Evolutionary conservation across 92 coral and sea anemone species (phyloP), one percentile per base, ranked within the genome.

Genomic region (Porites divaricata): DNA sequence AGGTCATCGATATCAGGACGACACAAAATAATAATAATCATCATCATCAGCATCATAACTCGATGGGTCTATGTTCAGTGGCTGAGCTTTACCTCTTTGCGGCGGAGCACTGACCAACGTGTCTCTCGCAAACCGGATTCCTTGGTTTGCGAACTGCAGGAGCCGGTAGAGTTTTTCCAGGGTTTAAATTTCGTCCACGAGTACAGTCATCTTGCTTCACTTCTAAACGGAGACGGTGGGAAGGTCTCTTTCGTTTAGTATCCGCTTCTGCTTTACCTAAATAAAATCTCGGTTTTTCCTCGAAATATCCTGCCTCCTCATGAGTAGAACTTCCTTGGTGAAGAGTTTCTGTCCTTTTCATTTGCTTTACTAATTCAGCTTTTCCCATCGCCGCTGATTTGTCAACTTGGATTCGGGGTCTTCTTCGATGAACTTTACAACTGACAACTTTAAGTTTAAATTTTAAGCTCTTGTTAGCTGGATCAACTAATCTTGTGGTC

Each of bases 191-290:
- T 16, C 73, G 7, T 35, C 45, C 45, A 35, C 45, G 45, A 35
- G 0, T 35, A 4, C 45, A 1, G 45, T 35, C 45, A 1, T 35
- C 45, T 35, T 35, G 45, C 45, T 35, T 35, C 3, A 35, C 45
- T 35, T 35, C 64, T 24, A 25, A 7, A 63, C 20, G 20, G 41
- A 10, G 35, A 35, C 16, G 48, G 56, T 20, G 15, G 9, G 48
- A 1, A 56, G 11, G 22, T 49, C 65, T n/a, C 45, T 35, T 35
- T 35, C 0, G 45, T 35, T 35, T 35, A 35, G 0, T 13, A 92
- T 96, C 61, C 80, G 95, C 11, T 89, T 89, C 24, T 53, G 93
- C 72, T 92, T 96, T 35, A 83, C 89, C n/a, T 35, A 35, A 35
- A 35, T 4, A 6, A 35, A 0, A 35, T 35, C 45, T 35, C 7